Base-by-base conservation (phyloP, 1,140 invertebrate genomes). In the Meloidogyne hapla region DNA sequence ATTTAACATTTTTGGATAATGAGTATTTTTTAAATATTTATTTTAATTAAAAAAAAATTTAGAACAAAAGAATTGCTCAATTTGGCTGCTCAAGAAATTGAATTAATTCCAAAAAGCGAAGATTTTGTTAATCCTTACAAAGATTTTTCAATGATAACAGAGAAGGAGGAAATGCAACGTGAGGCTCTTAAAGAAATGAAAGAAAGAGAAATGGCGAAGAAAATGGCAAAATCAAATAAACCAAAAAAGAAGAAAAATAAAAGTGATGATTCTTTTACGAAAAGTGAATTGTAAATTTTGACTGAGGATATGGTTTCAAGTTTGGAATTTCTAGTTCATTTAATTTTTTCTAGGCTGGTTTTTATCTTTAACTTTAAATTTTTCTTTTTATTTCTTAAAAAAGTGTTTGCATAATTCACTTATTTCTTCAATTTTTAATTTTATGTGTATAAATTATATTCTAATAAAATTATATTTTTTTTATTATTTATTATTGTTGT, bases 191-290 rank as follows among this genome's bases (percentile, higher is more conserved):
- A 66, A 48, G 28, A 64, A 13, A n/a, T 74, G 28, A 33, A 48
- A 18, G 25, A 74, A 38, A 28, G 25, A 18, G 40, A 74, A 48
- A 48, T 56, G 28, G 23, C 25, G 26, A 74, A 65, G 28, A 64
- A 42, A 66, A 15, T 38, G 10, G n/a, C n/a, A 23, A 74, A 74
- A 48, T 33, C 65, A 48, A 25, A 21, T 40, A 48, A 74, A 26
- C 10, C 13, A 8, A 66, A 74, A 67, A 64, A 62, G 25, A 74
- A 66, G 56, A 74, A 74, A 10, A 64, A 64, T n/a, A 72, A 74
- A 74, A 61, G 21, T 9, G 15, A 56, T 18, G 18, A 40, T 56
- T 18, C 18, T 56, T 18, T 12, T 18, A 69, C 26, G 10, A 74
- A 64, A 26, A 23, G 18, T 21, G 72, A 74, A 25, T 67, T 74